Conservation (phyloP, 2,888 invertebrate species). For the Dendrolimus pini region DNA sequence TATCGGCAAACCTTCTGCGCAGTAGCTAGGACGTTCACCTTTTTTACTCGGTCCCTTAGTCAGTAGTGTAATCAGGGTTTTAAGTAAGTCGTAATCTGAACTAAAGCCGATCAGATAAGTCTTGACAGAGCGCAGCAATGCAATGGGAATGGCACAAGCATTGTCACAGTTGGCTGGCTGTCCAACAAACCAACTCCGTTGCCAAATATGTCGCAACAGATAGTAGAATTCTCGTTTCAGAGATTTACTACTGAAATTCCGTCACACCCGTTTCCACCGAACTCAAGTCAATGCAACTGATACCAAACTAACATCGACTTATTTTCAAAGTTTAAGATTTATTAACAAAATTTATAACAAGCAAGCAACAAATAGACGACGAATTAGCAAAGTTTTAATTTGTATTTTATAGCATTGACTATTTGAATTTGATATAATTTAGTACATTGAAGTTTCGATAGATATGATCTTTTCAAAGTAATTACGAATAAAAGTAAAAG, state of each 20-base stretch:
- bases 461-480: too few species aligned
- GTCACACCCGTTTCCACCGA: conserved; percentile 34
- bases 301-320: conserved; percentile 15
- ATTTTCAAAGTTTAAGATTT: conserved; percentile 30
- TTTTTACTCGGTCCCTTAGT: too few species aligned
- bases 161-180: conserved; percentile 66
- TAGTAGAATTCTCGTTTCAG: conserved; percentile 25
- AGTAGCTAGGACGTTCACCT: too few species aligned
- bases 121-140: conserved; percentile 16
- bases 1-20: too few species aligned
- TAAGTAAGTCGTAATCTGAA: conserved; percentile 42
- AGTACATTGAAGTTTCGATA: too few species aligned
- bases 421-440: too few species aligned
- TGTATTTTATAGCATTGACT: too few species aligned
- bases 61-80: not conserved
- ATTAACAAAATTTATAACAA: conserved; percentile 35
- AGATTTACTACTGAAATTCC: conserved; percentile 56
- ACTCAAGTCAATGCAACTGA: conserved; percentile 16
- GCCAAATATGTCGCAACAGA: conserved; percentile 71
- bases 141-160: conserved; percentile 22
- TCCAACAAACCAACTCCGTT: conserved; percentile 41
- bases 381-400: too few species aligned
- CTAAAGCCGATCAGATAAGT: conserved; percentile 41
- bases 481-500: too few species aligned
- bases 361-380: conserved; percentile 21